Percentiles rank a stretch among this genome's conserved stretches.
Evolutionary conservation across 92 coral and sea anemone species (phyloP).

Genomic region (Hydrozoanthus gracilis): DNA sequence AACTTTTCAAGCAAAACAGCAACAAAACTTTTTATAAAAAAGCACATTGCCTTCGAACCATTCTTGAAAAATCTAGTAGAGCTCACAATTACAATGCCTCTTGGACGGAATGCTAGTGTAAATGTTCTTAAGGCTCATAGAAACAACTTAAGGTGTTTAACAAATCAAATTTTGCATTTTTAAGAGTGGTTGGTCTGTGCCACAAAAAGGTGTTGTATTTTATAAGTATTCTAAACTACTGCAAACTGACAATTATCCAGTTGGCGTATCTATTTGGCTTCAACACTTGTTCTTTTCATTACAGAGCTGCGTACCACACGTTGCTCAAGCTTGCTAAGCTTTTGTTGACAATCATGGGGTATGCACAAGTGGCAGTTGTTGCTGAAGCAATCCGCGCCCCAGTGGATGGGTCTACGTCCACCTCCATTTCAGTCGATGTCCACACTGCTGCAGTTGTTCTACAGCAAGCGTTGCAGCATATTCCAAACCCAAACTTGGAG

Average conservation of each 20-base stretch:
- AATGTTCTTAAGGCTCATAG: too few relatives aligned
- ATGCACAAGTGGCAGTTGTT: constrained; percentile 94
- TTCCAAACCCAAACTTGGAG: constrained; percentile 91
- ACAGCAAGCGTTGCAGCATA: constrained; percentile 93
- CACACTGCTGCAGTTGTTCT: constrained; percentile 95
- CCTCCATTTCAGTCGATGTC: constrained; percentile 81
- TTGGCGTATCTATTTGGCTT: neutral
- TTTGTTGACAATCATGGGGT: constrained; percentile 87
- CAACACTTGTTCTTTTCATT: constrained; percentile 1
- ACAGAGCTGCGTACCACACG: constrained; percentile 86
- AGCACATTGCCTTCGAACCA: too few relatives aligned
- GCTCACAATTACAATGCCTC: too few relatives aligned
- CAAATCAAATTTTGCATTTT: too few relatives aligned
- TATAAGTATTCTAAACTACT: neutral
- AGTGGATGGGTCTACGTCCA: constrained; percentile 63
- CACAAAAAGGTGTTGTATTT: neutral
- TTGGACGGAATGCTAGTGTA: too few relatives aligned
- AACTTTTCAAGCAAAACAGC: too few relatives aligned
- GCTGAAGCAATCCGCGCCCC: constrained; percentile 93
- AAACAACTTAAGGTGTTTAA: too few relatives aligned
- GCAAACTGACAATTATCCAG: neutral
- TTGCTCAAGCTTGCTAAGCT: constrained; percentile 90
- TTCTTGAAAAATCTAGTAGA: too few relatives aligned
- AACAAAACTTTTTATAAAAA: too few relatives aligned
- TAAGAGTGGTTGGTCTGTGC: too few relatives aligned